Percentiles rank a stretch among this genome's conserved stretches.
Evolutionary conservation across 2,797 vertebrate species (phyloP).

Genomic region (Danio tinwini): DNA sequence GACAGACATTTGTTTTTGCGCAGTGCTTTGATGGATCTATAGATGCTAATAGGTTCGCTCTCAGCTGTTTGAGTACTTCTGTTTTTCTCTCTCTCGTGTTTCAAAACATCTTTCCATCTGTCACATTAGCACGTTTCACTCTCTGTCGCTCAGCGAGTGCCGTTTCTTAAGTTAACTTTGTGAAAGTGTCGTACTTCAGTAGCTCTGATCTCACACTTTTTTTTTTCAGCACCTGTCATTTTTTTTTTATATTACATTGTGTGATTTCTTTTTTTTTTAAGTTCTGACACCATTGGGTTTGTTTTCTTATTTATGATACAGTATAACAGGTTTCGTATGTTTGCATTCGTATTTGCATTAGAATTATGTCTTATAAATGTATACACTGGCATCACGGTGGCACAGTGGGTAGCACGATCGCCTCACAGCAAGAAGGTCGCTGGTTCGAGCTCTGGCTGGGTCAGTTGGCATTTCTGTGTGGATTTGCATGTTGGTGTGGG

Average conservation of each 20-base stretch:
- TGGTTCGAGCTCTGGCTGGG: no score
- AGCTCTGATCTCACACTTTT: conserved; percentile 16
- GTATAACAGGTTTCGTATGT: not conserved
- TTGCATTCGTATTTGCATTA: not conserved
- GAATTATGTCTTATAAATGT: not conserved
- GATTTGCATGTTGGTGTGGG: no score
- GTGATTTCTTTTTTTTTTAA: not conserved
- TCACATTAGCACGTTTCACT: conserved; percentile 53
- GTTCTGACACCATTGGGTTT: not conserved
- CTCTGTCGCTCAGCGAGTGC: conserved; percentile 39
- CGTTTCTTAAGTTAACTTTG: conserved; percentile 55
- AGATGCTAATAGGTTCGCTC: conserved; percentile 64
- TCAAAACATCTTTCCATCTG: conserved; percentile 59
- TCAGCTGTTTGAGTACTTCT: conserved; percentile 60
- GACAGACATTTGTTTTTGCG: conserved; percentile 60
- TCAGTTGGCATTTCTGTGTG: no score
- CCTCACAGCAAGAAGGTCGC: no score
- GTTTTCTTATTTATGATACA: not conserved
- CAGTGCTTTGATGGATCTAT: conserved; percentile 60
- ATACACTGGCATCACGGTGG: no score
- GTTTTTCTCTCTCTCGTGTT: conserved; percentile 28
- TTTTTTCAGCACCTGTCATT: not conserved
- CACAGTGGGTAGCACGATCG: no score
- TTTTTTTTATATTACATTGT: not conserved
- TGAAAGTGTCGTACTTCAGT: conserved; percentile 46